phyloP scores from a whole-genome alignment of 2,797 vertebrate genomes.

The Microctenopoma stevenorrisi region DNA sequence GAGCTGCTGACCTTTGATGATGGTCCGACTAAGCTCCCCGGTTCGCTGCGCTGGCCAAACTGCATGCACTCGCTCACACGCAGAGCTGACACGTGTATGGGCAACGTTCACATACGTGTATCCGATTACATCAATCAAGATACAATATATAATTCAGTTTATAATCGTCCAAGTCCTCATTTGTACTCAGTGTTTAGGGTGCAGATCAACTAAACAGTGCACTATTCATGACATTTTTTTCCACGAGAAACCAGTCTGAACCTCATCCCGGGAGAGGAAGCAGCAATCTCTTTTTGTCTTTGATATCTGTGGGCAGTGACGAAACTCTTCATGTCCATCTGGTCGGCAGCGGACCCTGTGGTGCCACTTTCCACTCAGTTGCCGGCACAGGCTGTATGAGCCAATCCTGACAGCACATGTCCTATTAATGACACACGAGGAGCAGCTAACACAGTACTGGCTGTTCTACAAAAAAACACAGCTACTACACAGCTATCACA shows the following conservation, averaged over 20 bases:
- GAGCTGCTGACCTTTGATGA: conserved; percentile 81
- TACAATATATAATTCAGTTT: conserved; percentile 64
- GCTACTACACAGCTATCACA: neutral
- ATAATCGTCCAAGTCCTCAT: conserved; percentile 57
- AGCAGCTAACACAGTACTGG: conserved; percentile 22
- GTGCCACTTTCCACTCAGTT: conserved; percentile 62
- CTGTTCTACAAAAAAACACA: conserved; percentile 28
- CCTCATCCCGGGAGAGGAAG: conserved; percentile 58
- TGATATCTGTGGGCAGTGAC: conserved; percentile 71
- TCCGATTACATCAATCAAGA: conserved; percentile 62
- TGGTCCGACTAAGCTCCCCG: conserved; percentile 70
- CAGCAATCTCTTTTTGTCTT: conserved; percentile 59
- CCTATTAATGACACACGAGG: conserved; percentile 61
- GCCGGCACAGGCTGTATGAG: conserved; percentile 33
- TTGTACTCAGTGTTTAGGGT: conserved; percentile 59
- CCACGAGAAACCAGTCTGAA: conserved; percentile 49
- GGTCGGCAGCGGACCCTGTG: conserved; percentile 64
- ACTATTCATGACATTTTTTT: conserved; percentile 60
- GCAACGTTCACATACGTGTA: conserved; percentile 45
- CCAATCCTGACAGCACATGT: conserved; percentile 65
- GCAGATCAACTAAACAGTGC: conserved; percentile 38
- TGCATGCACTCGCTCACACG: conserved; percentile 17
- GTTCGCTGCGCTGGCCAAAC: conserved; percentile 69
- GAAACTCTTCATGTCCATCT: conserved; percentile 79
- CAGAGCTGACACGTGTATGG: conserved; percentile 23